A percentile compares a stretch with the other conserved stretches of the same genome.
Conservation (phyloP, 2,888 invertebrate genomes). For the Macrostomum cliftonense region DNA sequence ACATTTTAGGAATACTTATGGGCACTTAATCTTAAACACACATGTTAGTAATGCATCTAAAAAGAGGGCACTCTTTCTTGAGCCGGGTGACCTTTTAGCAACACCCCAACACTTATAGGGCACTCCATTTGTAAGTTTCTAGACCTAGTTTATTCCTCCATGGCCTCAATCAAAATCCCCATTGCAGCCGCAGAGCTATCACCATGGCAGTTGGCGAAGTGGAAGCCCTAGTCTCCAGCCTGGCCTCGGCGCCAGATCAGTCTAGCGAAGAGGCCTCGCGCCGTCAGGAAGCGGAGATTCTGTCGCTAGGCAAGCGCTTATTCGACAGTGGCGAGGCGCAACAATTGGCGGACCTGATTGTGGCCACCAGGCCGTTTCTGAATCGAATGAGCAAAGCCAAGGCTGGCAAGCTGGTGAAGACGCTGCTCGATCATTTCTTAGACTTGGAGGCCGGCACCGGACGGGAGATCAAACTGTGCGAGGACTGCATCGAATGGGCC, state of each 20-base stretch:
- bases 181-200: no score
- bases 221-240: neutral
- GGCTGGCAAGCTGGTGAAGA: slow-evolving; percentile 88
- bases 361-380: slow-evolving; percentile 80
- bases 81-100: no score
- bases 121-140: no score
- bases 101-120: no score
- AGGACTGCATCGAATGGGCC: slow-evolving; percentile 97
- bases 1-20: no score
- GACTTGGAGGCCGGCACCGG: slow-evolving; percentile 90
- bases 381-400: slow-evolving; percentile 91
- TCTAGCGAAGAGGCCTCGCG: neutral
- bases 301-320: neutral
- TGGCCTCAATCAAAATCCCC: no score
- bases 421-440: slow-evolving; percentile 85
- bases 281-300: neutral
- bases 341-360: slow-evolving; percentile 55
- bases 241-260: neutral
- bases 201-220: neutral
- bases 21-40: no score
- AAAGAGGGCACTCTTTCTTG: no score
- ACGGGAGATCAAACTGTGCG: slow-evolving; percentile 51
- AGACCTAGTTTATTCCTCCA: no score
- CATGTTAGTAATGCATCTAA: no score
- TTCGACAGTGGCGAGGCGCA: neutral